Conservation (phyloP, 2,113 vertebrate genomes). For the Papio anubis region DNA sequence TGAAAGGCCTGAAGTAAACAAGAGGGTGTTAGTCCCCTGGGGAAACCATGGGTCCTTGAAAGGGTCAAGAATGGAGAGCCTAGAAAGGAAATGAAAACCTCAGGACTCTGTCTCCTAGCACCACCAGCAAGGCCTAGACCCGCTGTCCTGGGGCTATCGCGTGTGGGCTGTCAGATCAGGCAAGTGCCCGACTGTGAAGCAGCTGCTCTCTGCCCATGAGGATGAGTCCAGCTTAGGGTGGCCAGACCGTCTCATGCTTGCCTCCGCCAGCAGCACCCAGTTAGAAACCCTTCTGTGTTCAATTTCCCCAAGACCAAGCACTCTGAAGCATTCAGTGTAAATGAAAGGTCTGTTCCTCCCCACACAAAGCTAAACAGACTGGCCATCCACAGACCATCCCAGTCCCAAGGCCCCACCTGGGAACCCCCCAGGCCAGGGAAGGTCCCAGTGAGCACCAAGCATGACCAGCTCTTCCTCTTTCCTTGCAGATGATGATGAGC, state of each 20-base stretch:
- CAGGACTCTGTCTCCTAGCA: neutral
- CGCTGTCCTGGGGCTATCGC: fast-evolving
- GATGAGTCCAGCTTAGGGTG: neutral
- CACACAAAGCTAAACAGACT: neutral
- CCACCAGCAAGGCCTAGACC: neutral
- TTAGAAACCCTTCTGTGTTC: neutral
- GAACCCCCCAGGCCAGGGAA: neutral
- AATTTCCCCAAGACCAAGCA: neutral
- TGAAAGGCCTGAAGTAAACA: neutral
- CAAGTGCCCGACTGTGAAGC: neutral
- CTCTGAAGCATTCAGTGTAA: neutral
- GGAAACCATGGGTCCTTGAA: neutral
- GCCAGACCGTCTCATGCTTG: neutral
- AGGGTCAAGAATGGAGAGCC: neutral
- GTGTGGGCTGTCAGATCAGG: neutral
- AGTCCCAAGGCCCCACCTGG: neutral
- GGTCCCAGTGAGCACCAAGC: neutral
- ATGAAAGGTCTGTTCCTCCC: neutral
- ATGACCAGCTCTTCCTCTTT: slow-evolving; percentile 34
- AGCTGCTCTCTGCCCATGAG: neutral
- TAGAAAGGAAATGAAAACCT: neutral
- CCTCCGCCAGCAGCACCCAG: neutral
- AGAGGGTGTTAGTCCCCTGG: too few species aligned
- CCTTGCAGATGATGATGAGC: slow-evolving; percentile 90
- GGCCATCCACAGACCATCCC: neutral